Evolutionary conservation across 1,140 invertebrate species (phyloP), one percentile per base, ranked within the genome.

Genomic region (Apis dorsata): DNA sequence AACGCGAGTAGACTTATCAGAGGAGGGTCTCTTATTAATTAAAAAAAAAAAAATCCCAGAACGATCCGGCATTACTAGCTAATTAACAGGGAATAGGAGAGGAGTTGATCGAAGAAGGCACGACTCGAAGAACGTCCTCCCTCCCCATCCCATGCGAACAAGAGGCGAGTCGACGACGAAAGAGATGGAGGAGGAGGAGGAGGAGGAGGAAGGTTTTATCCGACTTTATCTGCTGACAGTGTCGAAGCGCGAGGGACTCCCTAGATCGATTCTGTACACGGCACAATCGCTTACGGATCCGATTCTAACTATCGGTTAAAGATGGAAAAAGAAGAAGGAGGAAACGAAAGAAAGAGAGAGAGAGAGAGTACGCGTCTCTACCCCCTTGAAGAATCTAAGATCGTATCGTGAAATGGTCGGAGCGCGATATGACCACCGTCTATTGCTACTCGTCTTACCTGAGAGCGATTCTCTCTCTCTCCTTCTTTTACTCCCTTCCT

Each of bases 381-480:
- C 53, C n/a, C 24, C 65, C 63, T 10, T 65, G 73, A 76, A 69
- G 86, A 86, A 89, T 89, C 87, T 85, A 85, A 90, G 88, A 90
- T 90, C 83, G 85, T 89, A 89, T 89, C 88, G 85, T 74, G 80
- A 73, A 84, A 86, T 91, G 91, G 90, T 91, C 83, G 65, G 79
- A 90, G 91, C 90, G 90, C 87, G 90, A 93, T 93, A 93, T 92
- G 91, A 92, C 90, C 89, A 87, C 87, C 81, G 90, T 89, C 90
- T 90, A 89, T 90, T 89, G 92, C 92, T 93, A 93, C 92, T 86
- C 89, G 92, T 92, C 91, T 93, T 93, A 89, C 91, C 85, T 34
- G 34, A 34, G 34, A 78, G 71, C 83, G 60, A 51, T 68, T 80
- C 84, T 81, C 82, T 79, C 81, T 51, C 44, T 28, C 17, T 11